Conservation (phyloP, 2,113 vertebrate genomes). For the Corydoras sp. region DNA sequence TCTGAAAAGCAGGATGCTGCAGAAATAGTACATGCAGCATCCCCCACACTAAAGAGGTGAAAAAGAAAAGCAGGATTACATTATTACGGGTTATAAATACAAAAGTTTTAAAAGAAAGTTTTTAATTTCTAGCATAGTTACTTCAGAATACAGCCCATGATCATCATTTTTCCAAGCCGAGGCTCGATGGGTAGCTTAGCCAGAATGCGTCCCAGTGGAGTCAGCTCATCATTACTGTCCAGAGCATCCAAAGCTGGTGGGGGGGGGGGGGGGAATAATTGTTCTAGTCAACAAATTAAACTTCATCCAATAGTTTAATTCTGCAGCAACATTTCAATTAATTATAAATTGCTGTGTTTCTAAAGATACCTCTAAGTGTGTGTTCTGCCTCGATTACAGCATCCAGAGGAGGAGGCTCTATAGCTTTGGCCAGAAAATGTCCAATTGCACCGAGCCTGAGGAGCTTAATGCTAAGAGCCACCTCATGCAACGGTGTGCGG, state of each 20-base stretch:
- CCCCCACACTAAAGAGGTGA: conserved; percentile 75
- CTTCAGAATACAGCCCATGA: conserved; percentile 96
- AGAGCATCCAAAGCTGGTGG: conserved; percentile 88
- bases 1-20: conserved; percentile 90
- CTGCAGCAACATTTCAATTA: no score
- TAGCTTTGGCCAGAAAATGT: conserved; percentile 91
- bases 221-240: conserved; percentile 87
- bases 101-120: neutral
- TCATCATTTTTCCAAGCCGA: conserved; percentile 97
- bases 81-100: neutral
- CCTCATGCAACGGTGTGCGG: conserved; percentile 86
- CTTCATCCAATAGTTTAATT: no score
- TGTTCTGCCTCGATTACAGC: conserved; percentile 94
- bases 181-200: conserved; percentile 92
- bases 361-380: conserved; percentile 73
- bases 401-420: conserved; percentile 92
- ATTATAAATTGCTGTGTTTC: no score
- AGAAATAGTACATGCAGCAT: conserved; percentile 89
- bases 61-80: neutral
- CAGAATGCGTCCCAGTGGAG: conserved; percentile 87
- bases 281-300: no score
- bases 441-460: conserved; percentile 85
- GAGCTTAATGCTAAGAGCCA: conserved; percentile 91
- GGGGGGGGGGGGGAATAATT: no score
- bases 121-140: conserved; percentile 68